Evolutionary conservation across 2,888 invertebrate genomes (phyloP).

Genomic region (Yponomeuta evonymella): DNA sequence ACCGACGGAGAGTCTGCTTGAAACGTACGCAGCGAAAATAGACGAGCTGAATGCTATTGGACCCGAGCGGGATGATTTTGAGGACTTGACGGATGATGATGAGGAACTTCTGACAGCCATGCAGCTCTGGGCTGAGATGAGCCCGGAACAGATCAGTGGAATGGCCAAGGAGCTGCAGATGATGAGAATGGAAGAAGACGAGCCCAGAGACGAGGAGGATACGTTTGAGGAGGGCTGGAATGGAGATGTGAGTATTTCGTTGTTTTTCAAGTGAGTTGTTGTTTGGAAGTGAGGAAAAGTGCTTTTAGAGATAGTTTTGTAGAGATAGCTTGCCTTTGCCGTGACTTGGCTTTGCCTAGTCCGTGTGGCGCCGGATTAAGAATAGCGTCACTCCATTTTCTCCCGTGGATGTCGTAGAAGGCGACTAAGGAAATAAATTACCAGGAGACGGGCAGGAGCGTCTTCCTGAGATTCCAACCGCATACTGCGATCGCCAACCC

Average conservation of each 20-base stretch:
- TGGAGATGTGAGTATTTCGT: slow-evolving; percentile 51
- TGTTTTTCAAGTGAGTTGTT: not conserved
- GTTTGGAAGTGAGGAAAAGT: not conserved
- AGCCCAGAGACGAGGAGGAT: slow-evolving; percentile 31
- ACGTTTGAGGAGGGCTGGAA: slow-evolving; percentile 45
- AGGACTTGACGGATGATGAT: slow-evolving; percentile 45
- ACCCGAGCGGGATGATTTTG: slow-evolving; percentile 23
- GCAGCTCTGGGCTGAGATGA: slow-evolving; percentile 51
- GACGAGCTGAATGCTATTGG: slow-evolving; percentile 48
- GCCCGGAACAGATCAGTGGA: slow-evolving; percentile 47
- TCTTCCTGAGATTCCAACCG: too few relatives aligned
- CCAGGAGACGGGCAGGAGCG: too few relatives aligned
- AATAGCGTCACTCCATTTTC: too few relatives aligned
- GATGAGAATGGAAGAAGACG: slow-evolving; percentile 38
- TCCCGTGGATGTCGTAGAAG: too few relatives aligned
- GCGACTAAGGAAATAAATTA: too few relatives aligned
- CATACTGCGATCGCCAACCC: too few relatives aligned
- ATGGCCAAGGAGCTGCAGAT: slow-evolving; percentile 52
- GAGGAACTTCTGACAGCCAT: slow-evolving; percentile 54
- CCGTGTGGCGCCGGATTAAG: too few relatives aligned
- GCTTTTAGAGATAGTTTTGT: not conserved
- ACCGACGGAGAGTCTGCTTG: slow-evolving; percentile 23
- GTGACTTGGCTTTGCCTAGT: too few relatives aligned
- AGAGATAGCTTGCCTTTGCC: not conserved
- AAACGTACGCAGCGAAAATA: slow-evolving; percentile 49